phyloP scores from a whole-genome alignment of 1,140 invertebrate genomes.

The Sesamia nonagrioides region DNA sequence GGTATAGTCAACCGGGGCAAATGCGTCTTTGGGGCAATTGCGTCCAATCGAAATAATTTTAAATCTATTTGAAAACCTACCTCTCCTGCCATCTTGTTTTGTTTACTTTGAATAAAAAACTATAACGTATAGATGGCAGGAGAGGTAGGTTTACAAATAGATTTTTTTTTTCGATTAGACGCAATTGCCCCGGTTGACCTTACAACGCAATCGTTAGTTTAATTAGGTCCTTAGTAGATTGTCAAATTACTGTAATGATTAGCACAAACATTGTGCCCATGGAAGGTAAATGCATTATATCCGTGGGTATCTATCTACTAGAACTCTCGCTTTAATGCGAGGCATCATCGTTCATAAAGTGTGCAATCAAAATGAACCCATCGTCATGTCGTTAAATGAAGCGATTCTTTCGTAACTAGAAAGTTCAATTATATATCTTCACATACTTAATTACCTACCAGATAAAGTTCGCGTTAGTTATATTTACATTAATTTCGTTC shows the following conservation, averaged over 20 bases:
- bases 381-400: conserved; percentile 70
- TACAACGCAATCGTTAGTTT: neutral
- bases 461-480: conserved; percentile 31
- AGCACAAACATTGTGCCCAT: neutral
- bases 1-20: too few species aligned
- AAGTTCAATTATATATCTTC: conserved; percentile 60
- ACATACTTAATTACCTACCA: conserved; percentile 28
- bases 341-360: conserved; percentile 59
- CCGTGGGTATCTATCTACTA: conserved; percentile 46
- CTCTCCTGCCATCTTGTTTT: too few species aligned
- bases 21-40: too few species aligned
- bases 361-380: conserved; percentile 66
- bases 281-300: conserved; percentile 1
- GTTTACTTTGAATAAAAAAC: too few species aligned
- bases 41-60: too few species aligned
- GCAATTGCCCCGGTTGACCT: too few species aligned
- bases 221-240: neutral
- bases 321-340: conserved; percentile 64
- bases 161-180: too few species aligned
- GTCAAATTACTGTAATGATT: conserved; percentile 1
- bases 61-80: too few species aligned
- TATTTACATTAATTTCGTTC: conserved; percentile 27
- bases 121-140: too few species aligned
- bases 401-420: conserved; percentile 81
- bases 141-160: too few species aligned